phyloP scores from a whole-genome alignment of 2,113 vertebrate genomes.

The Chaetops frenatus region DNA sequence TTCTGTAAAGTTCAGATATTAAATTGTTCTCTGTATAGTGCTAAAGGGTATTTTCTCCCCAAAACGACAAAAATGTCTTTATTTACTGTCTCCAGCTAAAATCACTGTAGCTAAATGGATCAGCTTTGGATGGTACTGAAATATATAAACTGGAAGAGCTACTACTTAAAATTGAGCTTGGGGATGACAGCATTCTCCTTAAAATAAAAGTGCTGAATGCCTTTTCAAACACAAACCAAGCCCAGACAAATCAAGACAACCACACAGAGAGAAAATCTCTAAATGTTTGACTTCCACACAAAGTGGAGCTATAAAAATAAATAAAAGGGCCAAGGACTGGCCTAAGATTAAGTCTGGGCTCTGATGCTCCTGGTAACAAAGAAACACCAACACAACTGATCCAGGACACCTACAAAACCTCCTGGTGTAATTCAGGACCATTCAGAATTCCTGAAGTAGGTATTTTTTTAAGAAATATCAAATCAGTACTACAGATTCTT shows the following conservation, averaged over 20 bases:
- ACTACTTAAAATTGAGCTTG: neutral
- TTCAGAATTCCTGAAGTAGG: neutral
- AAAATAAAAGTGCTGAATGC: neutral
- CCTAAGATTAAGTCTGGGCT: neutral
- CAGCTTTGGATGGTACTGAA: neutral
- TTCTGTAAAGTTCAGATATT: neutral
- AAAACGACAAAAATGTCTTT: neutral
- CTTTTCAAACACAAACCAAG: slow-evolving; percentile 66
- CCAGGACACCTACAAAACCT: neutral
- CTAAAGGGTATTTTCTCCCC: neutral
- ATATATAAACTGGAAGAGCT: neutral
- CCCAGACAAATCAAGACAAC: neutral
- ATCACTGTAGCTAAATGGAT: neutral
- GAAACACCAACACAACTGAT: neutral
- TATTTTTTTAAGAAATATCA: neutral
- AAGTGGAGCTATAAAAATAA: slow-evolving; percentile 58
- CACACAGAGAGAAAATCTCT: neutral
- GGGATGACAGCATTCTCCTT: neutral
- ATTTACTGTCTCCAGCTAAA: neutral
- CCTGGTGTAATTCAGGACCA: neutral
- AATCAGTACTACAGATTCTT: neutral
- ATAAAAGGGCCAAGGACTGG: neutral
- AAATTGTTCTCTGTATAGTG: neutral
- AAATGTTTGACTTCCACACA: slow-evolving; percentile 67
- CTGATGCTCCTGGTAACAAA: neutral